Evolutionary conservation across 2,888 invertebrate genomes (phyloP).

Genomic region (Adineta ricciae): DNA sequence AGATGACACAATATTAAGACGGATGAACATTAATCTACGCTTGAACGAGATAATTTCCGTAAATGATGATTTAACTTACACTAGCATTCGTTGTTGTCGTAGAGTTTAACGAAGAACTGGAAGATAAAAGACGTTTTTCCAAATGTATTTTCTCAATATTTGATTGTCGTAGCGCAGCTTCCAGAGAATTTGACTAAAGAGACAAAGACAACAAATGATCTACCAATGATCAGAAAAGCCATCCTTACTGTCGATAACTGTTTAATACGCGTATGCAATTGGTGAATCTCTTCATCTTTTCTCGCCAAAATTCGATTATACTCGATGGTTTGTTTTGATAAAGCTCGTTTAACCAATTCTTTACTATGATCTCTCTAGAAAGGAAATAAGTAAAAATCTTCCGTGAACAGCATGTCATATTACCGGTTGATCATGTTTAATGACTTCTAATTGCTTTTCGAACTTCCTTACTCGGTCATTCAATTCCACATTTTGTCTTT

Average conservation of each 20-base stretch:
- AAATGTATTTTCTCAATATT: conserved; percentile 10
- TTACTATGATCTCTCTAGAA: conserved; percentile 1
- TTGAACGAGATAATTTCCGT: neutral
- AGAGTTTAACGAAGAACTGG: neutral
- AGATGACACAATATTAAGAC: neutral
- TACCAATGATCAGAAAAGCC: neutral
- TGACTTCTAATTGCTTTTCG: neutral
- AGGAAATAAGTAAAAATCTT: neutral
- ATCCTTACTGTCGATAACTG: neutral
- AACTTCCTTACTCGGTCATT: conserved; percentile 2
- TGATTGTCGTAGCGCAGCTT: neutral
- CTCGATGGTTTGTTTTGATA: neutral
- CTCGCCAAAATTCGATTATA: neutral
- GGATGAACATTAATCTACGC: neutral
- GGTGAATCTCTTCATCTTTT: conserved; percentile 16
- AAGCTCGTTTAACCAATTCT: neutral
- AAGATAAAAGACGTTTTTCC: neutral
- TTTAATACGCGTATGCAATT: neutral
- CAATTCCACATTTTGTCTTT: neutral
- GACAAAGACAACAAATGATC: neutral
- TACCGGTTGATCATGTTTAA: neutral
- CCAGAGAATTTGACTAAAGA: neutral
- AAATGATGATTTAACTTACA: neutral
- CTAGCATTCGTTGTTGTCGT: neutral
- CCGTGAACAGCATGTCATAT: neutral